Conservation (phyloP, 2,888 invertebrate genomes). For the Apomyelois bistriatella region DNA sequence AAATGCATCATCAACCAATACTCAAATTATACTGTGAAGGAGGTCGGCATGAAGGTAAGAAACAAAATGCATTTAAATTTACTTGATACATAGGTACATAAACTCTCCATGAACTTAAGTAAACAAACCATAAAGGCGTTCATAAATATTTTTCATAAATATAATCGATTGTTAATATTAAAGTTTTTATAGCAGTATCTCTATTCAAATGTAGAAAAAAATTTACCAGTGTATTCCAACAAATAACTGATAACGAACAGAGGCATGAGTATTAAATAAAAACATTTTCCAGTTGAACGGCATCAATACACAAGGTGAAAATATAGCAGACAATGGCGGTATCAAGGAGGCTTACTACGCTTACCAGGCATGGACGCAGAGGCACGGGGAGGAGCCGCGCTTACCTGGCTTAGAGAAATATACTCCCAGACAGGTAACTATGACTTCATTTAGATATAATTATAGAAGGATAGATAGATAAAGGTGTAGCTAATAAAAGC, state of each 20-base stretch:
- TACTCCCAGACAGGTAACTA: conserved; percentile 80
- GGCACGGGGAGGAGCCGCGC: conserved; percentile 82
- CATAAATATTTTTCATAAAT: no score
- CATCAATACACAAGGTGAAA: conserved; percentile 95
- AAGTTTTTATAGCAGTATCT: no score
- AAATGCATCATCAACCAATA: conserved; percentile 96
- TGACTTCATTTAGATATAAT: background rate
- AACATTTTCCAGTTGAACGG: conserved; percentile 86
- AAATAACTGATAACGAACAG: no score
- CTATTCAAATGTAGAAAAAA: no score
- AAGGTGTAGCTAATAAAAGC: no score
- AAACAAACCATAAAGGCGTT: no score
- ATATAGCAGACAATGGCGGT: conserved; percentile 97
- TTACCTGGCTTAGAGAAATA: conserved; percentile 86
- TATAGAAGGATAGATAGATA: no score
- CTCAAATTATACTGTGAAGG: conserved; percentile 91
- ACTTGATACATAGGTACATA: no score
- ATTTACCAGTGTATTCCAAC: background rate
- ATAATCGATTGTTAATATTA: no score
- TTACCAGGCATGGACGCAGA: conserved; percentile 86
- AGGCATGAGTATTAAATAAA: background rate
- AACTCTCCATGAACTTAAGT: no score
- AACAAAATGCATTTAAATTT: background rate
- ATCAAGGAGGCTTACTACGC: conserved; percentile 94
- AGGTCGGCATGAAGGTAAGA: conserved; percentile 86